Evolutionary conservation across 2,113 vertebrate species (phyloP), one percentile per base, ranked within the genome.

Genomic region (Perca fluviatilis): DNA sequence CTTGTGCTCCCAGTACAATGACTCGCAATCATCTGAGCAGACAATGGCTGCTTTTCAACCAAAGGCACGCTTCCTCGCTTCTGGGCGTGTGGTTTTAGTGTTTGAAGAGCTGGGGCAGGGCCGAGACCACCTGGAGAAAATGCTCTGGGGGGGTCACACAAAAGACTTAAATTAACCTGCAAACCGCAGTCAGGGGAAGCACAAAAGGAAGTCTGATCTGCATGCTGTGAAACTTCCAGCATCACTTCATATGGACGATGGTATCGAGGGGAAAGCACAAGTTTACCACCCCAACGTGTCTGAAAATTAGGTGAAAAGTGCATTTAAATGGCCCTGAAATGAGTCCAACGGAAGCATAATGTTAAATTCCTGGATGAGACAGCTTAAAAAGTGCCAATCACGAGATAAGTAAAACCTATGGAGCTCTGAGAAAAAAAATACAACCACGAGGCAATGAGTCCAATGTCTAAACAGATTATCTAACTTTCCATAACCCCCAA

Each of bases 121-220:
- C 82, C 36, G 56, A 56, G 47, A 60, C 85, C 87, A 90, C 89
- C 84, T 77, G 90, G 83, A 88, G 66, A 51, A 91, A 88, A 88
- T 23, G 67, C 63, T 62, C 72, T 5, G 53, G 9, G 10, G 53
- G 9, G 10, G 8, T 21, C 15, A 36, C 71, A 79, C 79, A 86
- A 92, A 89, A 70, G 73, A 74, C 85, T 86, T 73, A 21, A 80
- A 88, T 64, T 80, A 82, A 83, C 86, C 89, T 79, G 82, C 58
- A 27, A 27, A 33, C 75, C 54, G 73, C 58, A 40, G 64, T 16
- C 53, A 30, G 25, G 25, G 43, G 27, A 33, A 3, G 68, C 73
- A 83, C 47, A 78, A 74, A 60, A 19, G 78, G 4, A 30, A 54
- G 79, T 0, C 40, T 57, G 82, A 77, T 43, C 13, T 1, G 43